Conservation (phyloP, 1,140 invertebrate genomes). For the Drosophila arizonae region DNA sequence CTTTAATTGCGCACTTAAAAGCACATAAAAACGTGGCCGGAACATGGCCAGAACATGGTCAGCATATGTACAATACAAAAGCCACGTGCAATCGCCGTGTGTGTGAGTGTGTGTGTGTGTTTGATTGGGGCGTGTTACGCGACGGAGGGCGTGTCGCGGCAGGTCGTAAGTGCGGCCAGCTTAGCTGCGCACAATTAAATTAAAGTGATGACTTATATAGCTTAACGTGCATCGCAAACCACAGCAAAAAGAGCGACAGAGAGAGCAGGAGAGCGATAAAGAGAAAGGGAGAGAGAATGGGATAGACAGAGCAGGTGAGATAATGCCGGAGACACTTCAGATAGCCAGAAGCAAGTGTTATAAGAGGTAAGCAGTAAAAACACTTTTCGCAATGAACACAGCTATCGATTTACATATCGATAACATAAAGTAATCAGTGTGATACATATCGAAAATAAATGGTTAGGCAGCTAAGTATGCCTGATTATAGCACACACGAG, state of each 20-base stretch:
- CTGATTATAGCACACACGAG: too few species aligned
- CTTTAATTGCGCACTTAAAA: slow-evolving; percentile 80
- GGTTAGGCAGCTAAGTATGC: neutral
- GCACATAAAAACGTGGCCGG: slow-evolving; percentile 73
- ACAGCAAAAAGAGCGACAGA: neutral
- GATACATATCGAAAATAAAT: neutral
- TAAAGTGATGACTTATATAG: slow-evolving; percentile 63
- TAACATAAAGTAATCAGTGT: too few species aligned
- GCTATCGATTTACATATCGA: neutral
- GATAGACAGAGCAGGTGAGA: neutral
- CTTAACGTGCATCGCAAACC: slow-evolving; percentile 43
- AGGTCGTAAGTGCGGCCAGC: slow-evolving; percentile 48
- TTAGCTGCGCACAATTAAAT: slow-evolving; percentile 60
- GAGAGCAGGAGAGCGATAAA: neutral
- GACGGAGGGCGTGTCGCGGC: slow-evolving; percentile 23
- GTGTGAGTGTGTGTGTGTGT: neutral
- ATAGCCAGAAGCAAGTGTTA: too few species aligned
- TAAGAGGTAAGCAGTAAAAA: too few species aligned
- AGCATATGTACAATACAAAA: slow-evolving; percentile 45
- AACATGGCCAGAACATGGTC: slow-evolving; percentile 42
- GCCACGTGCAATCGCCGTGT: slow-evolving; percentile 9
- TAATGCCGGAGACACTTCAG: too few species aligned
- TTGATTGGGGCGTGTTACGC: slow-evolving; percentile 8
- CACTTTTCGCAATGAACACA: too few species aligned
- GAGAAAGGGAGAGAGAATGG: neutral